A percentile compares a stretch with the other conserved stretches of the same genome.
These are phyloP conservation scores for Myripristis murdjan DNA, from an alignment of 2,797 vertebrate species.

Conservation along the genomic window DNA sequence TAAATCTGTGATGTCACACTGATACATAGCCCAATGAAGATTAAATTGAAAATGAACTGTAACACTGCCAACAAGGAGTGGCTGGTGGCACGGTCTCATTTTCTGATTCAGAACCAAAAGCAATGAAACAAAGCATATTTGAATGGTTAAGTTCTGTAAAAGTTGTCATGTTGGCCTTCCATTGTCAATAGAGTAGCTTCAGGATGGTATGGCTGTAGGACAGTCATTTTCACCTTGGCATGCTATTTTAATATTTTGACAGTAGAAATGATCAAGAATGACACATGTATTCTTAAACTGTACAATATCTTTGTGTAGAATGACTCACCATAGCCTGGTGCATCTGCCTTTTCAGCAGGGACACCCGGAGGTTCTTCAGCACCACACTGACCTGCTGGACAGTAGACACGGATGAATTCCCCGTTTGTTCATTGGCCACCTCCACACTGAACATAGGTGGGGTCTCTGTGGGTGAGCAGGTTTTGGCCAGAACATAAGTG, in stretches of 20 bases:
- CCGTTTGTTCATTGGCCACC: conserved; percentile 81
- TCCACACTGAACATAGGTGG: conserved; percentile 86
- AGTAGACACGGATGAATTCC: conserved; percentile 70
- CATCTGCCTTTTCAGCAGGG: conserved; percentile 78
- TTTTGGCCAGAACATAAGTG: conserved; percentile 86
- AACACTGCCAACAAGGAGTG: neutral
- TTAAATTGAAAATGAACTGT: neutral
- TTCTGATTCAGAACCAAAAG: neutral
- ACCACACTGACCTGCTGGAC: conserved; percentile 81
- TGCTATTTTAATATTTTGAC: neutral
- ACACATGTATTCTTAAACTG: neutral
- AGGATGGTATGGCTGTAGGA: neutral
- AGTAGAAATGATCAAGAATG: neutral
- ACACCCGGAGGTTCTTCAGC: conserved; percentile 72
- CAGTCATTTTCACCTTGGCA: neutral
- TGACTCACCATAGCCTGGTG: conserved; percentile 86
- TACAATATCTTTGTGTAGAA: neutral
- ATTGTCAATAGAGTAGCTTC: neutral
- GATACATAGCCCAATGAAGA: neutral
- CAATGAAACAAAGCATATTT: neutral
- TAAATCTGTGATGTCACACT: neutral
- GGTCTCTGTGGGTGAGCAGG: conserved; percentile 74
- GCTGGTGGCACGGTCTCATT: neutral
- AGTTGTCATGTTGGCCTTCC: neutral
- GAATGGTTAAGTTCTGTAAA: neutral